Evolutionary conservation across 1,140 invertebrate genomes (phyloP).

Genomic region (Neodiprion virginianus): DNA sequence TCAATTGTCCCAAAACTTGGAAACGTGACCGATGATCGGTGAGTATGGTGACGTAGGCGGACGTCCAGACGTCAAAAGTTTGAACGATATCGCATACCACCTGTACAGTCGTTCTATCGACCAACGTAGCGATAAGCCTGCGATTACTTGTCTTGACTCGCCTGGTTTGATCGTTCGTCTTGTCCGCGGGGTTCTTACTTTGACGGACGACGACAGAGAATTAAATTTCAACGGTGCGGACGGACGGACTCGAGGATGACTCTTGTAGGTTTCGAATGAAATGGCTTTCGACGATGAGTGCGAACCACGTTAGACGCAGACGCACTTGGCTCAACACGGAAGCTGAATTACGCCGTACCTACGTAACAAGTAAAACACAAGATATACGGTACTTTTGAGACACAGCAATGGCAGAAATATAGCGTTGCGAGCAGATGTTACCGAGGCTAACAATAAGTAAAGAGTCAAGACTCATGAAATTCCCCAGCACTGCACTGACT

Average conservation of each 20-base stretch:
- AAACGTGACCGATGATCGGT: too few species aligned
- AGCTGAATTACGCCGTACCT: background rate
- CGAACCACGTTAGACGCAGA: background rate
- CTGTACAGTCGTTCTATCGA: too few species aligned
- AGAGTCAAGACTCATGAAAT: background rate
- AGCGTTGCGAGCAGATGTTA: background rate
- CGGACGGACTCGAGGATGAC: background rate
- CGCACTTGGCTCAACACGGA: background rate
- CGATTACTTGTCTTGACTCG: background rate
- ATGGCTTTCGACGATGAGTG: background rate
- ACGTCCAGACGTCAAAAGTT: too few species aligned
- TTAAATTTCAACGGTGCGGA: background rate
- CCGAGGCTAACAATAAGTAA: background rate
- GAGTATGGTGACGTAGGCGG: too few species aligned
- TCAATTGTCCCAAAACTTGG: too few species aligned
- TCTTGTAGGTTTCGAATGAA: background rate
- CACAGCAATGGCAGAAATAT: background rate
- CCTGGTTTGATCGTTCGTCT: background rate
- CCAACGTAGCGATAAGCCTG: too few species aligned
- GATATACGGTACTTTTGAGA: background rate
- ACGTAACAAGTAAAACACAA: background rate
- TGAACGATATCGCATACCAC: too few species aligned
- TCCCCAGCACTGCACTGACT: conserved; percentile 40
- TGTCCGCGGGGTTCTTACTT: background rate
- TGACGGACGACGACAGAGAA: too few species aligned